Evolutionary conservation across 23 tunicate species (phyloP).

Genomic region (Clavelina lepadiformis): DNA sequence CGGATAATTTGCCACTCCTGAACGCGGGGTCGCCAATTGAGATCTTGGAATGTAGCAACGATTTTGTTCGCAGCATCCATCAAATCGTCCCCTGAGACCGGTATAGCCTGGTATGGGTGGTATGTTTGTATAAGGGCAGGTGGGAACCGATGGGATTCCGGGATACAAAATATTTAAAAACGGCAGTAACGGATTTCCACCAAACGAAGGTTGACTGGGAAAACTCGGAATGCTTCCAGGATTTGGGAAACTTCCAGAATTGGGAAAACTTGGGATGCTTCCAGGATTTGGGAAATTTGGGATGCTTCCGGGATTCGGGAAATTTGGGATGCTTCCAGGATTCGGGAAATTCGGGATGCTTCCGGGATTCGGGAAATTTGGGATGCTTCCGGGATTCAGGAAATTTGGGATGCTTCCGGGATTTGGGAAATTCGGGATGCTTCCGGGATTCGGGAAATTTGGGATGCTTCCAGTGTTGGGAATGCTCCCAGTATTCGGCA

Average conservation of each 20-base stretch:
- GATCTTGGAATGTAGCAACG: slow-evolving; percentile 44
- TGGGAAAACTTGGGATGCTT: background rate
- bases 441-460: background rate
- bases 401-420: slow-evolving; percentile 11
- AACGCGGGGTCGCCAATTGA: background rate
- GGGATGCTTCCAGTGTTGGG: background rate
- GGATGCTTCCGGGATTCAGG: background rate
- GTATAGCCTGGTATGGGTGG: slow-evolving; percentile 22
- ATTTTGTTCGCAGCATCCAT: slow-evolving; percentile 49
- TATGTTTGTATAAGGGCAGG: slow-evolving; percentile 37
- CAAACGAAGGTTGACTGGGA: background rate
- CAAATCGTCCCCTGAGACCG: slow-evolving; percentile 36
- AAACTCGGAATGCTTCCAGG: background rate
- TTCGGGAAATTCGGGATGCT: background rate
- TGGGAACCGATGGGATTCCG: background rate
- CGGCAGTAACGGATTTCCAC: background rate
- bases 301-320: background rate
- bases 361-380: background rate
- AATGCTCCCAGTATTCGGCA: background rate
- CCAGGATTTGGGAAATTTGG: background rate
- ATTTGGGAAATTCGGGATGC: background rate
- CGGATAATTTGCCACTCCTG: slow-evolving; percentile 55
- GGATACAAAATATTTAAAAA: background rate
- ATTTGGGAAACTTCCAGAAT: background rate
- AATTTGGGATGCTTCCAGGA: background rate